Evolutionary conservation across 92 coral and sea anemone species (phyloP), one percentile per base, ranked within the genome.

Genomic region (Porites evermanni): DNA sequence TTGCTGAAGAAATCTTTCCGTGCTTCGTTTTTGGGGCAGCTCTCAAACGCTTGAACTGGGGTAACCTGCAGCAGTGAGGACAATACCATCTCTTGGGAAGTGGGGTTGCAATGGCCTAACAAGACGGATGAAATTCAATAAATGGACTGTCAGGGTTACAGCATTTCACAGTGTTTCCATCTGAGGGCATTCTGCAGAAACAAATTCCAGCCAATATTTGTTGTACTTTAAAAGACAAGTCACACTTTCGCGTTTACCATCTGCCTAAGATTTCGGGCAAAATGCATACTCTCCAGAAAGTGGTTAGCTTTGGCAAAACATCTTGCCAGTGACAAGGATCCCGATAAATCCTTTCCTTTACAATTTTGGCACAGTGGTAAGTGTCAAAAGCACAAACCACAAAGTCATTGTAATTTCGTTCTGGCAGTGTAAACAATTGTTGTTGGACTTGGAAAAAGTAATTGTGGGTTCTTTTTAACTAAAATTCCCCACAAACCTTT

Each of bases 281-380:
- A 61, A 90, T 81, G 80, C 94, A 93, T 80, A 83, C 82, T 81
- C 87, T 81, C 96, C 92, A 93, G 84, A 93, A 93, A 51, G 67
- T 76, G 54, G 88, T 61, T 63, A 91, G 93, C 26, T 88, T 93
- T 82, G 89, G 92, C 75, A 85, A 73, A 63, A 59, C 84, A 19
- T 82, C 72, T 23, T 86, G 77, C 89, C 86, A 90, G 47, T 72
- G 88, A 38, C 50, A 38, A 53, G 7, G 56, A 66, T 87, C 90
- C 52, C 91, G 92, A 63, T 50, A 77, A 60, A 93, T 87, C 70
- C 96, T 81, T 51, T 93, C 93, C 60, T 58, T 81, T 12, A 88
- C 61, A 32, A 68, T 71, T 73, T 87, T 78, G 75, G 72, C 24
- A 63, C 70, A 26, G 12, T 64, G 78, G 38, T 81, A 50, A 65